A percentile compares a stretch with the other conserved stretches of the same genome.
phyloP scores from a whole-genome alignment of 2,888 invertebrate genomes.

The Himalopsyche anomala region DNA sequence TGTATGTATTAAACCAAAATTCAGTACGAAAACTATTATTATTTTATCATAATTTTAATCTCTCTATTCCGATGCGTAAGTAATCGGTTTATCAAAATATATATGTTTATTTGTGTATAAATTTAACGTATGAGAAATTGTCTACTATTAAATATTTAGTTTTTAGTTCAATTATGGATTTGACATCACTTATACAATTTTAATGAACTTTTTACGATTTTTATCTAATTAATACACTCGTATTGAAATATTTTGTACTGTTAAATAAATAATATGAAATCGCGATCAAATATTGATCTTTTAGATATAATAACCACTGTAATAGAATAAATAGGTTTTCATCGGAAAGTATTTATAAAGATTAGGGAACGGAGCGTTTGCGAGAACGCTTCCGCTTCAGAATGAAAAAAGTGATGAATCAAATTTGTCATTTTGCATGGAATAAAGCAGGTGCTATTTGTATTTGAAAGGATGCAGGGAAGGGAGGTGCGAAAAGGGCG shows the following conservation, averaged over 20 bases:
- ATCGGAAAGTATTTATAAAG: slow-evolving; percentile 49
- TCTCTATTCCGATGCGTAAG: slow-evolving; percentile 59
- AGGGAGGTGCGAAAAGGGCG: slow-evolving; percentile 40
- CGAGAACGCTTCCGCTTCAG: slow-evolving; percentile 44
- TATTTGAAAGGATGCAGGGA: slow-evolving; percentile 47
- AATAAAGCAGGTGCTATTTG: slow-evolving; percentile 64
- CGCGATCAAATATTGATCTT: slow-evolving; percentile 52
- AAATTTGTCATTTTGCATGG: slow-evolving; percentile 64
- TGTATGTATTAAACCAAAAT: slow-evolving; percentile 65
- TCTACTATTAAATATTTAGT: slow-evolving; percentile 61
- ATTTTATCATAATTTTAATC: slow-evolving; percentile 63
- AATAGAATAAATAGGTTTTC: slow-evolving; percentile 50
- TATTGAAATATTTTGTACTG: slow-evolving; percentile 57
- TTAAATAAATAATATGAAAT: slow-evolving; percentile 50
- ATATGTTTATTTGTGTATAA: slow-evolving; percentile 65
- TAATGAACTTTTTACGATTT: slow-evolving; percentile 57
- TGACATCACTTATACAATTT: slow-evolving; percentile 59
- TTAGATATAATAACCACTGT: slow-evolving; percentile 56
- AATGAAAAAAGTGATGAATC: slow-evolving; percentile 61
- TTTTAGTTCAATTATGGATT: slow-evolving; percentile 60
- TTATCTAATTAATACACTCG: slow-evolving; percentile 51
- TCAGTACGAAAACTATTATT: slow-evolving; percentile 58
- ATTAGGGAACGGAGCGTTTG: slow-evolving; percentile 39
- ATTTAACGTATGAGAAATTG: slow-evolving; percentile 62
- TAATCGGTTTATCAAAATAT: slow-evolving; percentile 61